Evolutionary conservation across 35 echinoderm and acorn worm genomes (phyloP), one percentile per base, ranked within the genome.

Genomic region (Hemicentrotus pulcherrimus): DNA sequence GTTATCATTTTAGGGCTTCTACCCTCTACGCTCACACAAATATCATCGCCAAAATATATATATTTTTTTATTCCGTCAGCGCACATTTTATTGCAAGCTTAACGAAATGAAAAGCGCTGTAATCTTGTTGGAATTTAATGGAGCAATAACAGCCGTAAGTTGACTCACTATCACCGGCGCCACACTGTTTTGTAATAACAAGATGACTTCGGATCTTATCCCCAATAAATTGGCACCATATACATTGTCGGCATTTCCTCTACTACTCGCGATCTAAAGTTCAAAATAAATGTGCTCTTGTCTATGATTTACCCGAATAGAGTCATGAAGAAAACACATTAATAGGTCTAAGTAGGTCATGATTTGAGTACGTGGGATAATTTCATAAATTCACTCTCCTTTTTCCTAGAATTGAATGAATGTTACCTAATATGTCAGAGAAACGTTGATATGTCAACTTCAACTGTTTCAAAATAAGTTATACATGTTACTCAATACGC

Each of bases 41-140:
- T 78, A 78, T 78, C 28, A n/a, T 78, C 65, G 65, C 28, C 2
- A 78, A n/a, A 22, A 28, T 22, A 78, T 78, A 7, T 78, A 5
- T 4, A 78, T 78, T 78, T 78, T 78, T 14, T 55, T 14, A 12
- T 55, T 78, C 4, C 65, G 65, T n/a, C 65, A 28, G 19, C 65
- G 24, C 32, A 90, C 88, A 90, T 90, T 90, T 90, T 90, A 90
- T 90, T 90, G 88, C 88, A 35, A 47, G 88, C 88, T 90, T 90
- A 90, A 90, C 88, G 88, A 90, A 45, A 90, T 90, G 46, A 90
- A 90, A 90, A 90, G 88, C 12, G 88, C 32, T 90, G 88, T 90
- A 90, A 90, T 90, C 88, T 90, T 90, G 88, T 90, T 90, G 88
- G 88, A 47, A 90, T 90, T 90, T 90, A 47, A 90, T 90, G 88